Evolutionary conservation across 2,113 vertebrate genomes (phyloP).

Genomic region (Carassius carassius): DNA sequence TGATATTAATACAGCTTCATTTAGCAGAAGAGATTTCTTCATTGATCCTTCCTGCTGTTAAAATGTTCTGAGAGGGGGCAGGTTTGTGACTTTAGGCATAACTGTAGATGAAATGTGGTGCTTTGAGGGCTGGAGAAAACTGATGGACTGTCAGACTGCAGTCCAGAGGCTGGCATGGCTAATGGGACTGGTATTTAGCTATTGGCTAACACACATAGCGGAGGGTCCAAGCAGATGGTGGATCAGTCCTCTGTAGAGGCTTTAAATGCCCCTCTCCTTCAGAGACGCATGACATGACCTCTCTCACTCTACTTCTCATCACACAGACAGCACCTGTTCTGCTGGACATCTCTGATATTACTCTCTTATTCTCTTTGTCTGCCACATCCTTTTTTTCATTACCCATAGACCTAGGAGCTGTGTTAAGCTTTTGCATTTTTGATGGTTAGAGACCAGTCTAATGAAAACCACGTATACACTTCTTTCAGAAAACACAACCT

Average conservation of each 20-base stretch:
- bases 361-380: constrained; percentile 15
- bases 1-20: constrained; percentile 34
- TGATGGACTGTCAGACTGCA: constrained; percentile 53
- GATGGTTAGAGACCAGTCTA: neutral
- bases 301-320: constrained; percentile 24
- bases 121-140: neutral
- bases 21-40: constrained; percentile 27
- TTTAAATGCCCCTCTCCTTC: constrained; percentile 32
- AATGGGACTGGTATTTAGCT: constrained; percentile 39
- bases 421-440: neutral
- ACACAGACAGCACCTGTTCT: constrained; percentile 45
- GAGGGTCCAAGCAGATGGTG: constrained; percentile 68
- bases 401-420: neutral
- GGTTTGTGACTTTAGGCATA: constrained; percentile 26
- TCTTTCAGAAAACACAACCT: neutral
- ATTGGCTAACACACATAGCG: constrained; percentile 33
- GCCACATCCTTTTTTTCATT: neutral
- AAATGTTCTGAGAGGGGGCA: constrained; percentile 1
- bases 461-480: neutral
- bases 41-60: neutral
- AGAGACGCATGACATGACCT: constrained; percentile 39
- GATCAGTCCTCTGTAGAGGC: constrained; percentile 55
- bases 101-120: neutral
- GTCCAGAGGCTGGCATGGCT: constrained; percentile 54
- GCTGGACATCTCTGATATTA: constrained; percentile 29